Conservation (phyloP, 2,113 vertebrate genomes). For the Cynopterus brachyotis region DNA sequence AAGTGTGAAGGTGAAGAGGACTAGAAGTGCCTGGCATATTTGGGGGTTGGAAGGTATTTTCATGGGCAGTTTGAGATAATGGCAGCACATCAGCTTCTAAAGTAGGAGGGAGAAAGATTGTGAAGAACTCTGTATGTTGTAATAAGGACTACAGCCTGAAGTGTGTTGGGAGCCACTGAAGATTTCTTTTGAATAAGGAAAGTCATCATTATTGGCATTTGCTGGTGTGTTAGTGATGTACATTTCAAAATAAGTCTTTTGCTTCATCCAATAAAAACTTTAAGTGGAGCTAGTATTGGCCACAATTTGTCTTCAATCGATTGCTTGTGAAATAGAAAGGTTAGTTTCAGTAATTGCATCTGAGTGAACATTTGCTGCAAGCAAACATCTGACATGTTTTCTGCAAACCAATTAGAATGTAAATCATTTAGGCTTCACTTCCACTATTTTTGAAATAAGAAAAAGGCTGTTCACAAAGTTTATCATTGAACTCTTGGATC, state of each 20-base stretch:
- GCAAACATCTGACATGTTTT: not conserved
- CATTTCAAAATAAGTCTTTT: constrained; percentile 37
- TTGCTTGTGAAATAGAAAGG: constrained; percentile 16
- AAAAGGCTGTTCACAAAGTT: constrained; percentile 36
- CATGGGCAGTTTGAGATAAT: not conserved
- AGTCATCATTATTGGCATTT: not conserved
- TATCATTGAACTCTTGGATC: constrained; percentile 21
- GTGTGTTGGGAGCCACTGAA: not conserved
- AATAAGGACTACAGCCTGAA: not conserved
- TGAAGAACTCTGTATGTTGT: not conserved
- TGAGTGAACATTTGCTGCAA: not conserved
- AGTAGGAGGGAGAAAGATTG: not conserved
- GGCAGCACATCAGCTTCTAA: not conserved
- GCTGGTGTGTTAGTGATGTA: not conserved
- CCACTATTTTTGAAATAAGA: not conserved
- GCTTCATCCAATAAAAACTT: not conserved
- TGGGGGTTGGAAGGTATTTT: not conserved
- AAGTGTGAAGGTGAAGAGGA: not conserved
- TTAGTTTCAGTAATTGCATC: constrained; percentile 13
- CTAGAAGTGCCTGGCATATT: not conserved
- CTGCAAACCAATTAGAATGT: not conserved
- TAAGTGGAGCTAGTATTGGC: not conserved
- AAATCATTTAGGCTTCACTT: constrained; percentile 15
- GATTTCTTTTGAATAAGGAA: not conserved
- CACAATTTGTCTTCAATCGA: not conserved